Conservation (phyloP, 2,888 invertebrate species). For the Eupithecia exiguata region DNA sequence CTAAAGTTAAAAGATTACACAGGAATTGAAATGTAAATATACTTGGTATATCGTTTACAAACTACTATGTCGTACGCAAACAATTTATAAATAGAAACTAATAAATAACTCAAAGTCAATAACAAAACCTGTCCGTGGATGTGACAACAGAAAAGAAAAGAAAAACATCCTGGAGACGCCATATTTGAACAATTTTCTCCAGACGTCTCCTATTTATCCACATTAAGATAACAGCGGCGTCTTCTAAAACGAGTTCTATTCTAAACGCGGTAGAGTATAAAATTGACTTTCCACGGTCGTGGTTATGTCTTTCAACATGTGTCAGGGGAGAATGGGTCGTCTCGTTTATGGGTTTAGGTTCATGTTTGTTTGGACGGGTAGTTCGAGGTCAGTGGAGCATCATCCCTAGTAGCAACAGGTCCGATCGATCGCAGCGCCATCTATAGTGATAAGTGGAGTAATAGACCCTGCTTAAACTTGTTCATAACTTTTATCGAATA, state of each 20-base stretch:
- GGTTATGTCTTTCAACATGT: constrained; percentile 40
- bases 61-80: not conserved
- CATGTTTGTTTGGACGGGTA: constrained; percentile 39
- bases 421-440: constrained; percentile 66
- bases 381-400: constrained; percentile 65
- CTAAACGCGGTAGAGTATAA: constrained; percentile 49
- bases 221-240: constrained; percentile 53
- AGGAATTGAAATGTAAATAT: no score
- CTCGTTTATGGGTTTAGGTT: constrained; percentile 11
- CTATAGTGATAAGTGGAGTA: constrained; percentile 51
- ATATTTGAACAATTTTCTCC: constrained; percentile 60
- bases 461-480: constrained; percentile 23
- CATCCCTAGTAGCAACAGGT: constrained; percentile 63
- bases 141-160: constrained; percentile 34
- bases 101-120: constrained; percentile 22
- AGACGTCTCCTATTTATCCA: constrained; percentile 63
- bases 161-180: constrained; percentile 42
- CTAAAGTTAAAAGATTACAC: no score
- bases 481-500: constrained; percentile 11
- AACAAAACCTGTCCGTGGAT: constrained; percentile 30
- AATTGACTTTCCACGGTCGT: constrained; percentile 47
- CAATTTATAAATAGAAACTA: not conserved
- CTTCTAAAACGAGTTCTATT: constrained; percentile 52
- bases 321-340: constrained; percentile 40
- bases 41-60: not conserved